Evolutionary conservation across 2,888 invertebrate species (phyloP).

Genomic region (Caenorhabditis virilis): DNA sequence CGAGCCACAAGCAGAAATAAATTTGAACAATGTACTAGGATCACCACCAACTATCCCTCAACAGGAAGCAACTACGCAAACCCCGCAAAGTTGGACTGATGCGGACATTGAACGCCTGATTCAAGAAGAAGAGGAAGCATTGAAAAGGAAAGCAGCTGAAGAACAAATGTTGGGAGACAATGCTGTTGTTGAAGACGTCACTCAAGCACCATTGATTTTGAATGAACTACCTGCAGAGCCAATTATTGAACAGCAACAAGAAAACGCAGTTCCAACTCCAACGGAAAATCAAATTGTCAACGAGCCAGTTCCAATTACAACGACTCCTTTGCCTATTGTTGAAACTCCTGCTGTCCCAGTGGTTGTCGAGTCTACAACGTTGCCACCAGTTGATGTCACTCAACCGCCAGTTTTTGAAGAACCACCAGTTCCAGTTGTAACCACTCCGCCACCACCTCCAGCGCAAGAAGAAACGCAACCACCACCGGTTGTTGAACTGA

Average conservation of each 20-base stretch:
- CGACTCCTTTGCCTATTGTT: background rate
- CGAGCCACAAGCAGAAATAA: conserved; percentile 11
- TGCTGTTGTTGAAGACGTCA: conserved; percentile 2
- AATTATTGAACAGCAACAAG: background rate
- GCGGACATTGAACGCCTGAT: conserved; percentile 24
- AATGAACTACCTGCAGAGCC: background rate
- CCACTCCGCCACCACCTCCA: background rate
- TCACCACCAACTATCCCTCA: conserved; percentile 4
- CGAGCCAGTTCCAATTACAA: background rate
- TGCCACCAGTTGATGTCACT: background rate
- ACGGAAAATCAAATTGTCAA: background rate
- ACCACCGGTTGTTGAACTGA: conserved; percentile 5
- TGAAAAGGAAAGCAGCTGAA: conserved; percentile 1
- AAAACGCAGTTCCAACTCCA: background rate
- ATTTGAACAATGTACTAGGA: conserved; percentile 27
- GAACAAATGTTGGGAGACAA: background rate
- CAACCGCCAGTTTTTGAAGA: conserved; percentile 1
- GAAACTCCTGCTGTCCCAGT: background rate
- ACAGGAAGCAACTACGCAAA: no score
- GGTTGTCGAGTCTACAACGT: background rate
- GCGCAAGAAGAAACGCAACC: conserved; percentile 2
- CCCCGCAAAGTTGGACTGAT: conserved; percentile 3
- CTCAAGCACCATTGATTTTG: background rate
- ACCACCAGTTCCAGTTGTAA: background rate
- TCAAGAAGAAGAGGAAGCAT: conserved; percentile 18